phyloP scores from a whole-genome alignment of 2,888 invertebrate species.

The Chrysodeixis includens region DNA sequence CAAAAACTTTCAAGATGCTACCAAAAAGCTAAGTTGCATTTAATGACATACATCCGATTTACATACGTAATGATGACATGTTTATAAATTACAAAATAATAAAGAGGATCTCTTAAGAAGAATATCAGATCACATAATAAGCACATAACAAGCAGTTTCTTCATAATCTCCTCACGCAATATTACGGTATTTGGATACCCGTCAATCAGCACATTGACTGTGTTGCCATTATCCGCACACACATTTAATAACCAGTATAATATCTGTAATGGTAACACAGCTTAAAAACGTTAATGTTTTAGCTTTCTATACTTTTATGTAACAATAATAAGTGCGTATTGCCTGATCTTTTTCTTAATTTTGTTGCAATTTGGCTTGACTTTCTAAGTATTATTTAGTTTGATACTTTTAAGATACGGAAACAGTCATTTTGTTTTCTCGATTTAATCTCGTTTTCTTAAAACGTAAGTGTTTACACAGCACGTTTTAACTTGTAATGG shows the following conservation, averaged over 20 bases:
- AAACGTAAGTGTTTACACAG: background rate
- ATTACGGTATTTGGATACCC: slow-evolving; percentile 21
- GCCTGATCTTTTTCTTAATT: slow-evolving; percentile 7
- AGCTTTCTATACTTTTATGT: slow-evolving; percentile 41
- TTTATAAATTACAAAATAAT: slow-evolving; percentile 9
- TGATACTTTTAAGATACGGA: background rate
- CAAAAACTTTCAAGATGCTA: too few relatives aligned
- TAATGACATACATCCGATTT: too few relatives aligned
- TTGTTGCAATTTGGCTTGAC: background rate
- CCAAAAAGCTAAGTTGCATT: too few relatives aligned
- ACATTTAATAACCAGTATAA: slow-evolving; percentile 31
- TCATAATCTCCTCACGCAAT: slow-evolving; percentile 39
- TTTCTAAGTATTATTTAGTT: slow-evolving; percentile 1
- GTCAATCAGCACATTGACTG: slow-evolving; percentile 26
- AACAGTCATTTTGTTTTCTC: background rate
- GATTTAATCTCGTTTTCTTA: background rate
- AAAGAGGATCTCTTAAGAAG: background rate
- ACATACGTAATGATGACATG: slow-evolving; percentile 11
- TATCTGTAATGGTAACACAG: slow-evolving; percentile 30
- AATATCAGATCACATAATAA: slow-evolving; percentile 24
- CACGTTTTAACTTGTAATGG: background rate
- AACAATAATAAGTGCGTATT: slow-evolving; percentile 18
- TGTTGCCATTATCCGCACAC: slow-evolving; percentile 44
- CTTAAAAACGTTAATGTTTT: slow-evolving; percentile 16
- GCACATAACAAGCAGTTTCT: slow-evolving; percentile 28